A percentile compares a stretch with the other conserved stretches of the same genome.
These are phyloP conservation scores for Lordiphosa collinella DNA, from an alignment of 1,140 invertebrate species.

Conservation along the genomic window DNA sequence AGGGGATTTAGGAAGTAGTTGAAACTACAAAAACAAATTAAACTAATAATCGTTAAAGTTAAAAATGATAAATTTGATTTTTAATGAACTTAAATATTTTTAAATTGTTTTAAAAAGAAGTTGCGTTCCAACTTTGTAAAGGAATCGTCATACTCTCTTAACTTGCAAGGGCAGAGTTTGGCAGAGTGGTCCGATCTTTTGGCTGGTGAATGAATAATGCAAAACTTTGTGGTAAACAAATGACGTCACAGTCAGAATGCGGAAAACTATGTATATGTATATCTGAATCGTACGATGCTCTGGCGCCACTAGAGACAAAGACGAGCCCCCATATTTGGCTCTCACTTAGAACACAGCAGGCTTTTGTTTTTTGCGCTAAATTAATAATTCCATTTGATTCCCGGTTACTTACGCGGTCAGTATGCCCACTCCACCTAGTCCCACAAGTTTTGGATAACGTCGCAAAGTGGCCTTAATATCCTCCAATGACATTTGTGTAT, in stretches of 20 bases:
- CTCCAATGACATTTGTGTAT: slow-evolving; percentile 62
- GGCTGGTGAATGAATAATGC: slow-evolving; percentile 24
- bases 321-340: slow-evolving; percentile 22
- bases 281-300: no score
- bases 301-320: slow-evolving; percentile 7
- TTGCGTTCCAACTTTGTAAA: no score
- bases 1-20: no score
- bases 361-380: slow-evolving; percentile 9
- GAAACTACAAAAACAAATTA: no score
- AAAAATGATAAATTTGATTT: no score
- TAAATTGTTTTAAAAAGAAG: no score
- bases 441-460: slow-evolving; percentile 68
- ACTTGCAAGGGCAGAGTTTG: no score
- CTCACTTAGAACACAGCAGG: background rate
- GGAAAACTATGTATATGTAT: slow-evolving; percentile 24
- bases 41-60: no score
- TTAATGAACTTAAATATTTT: no score
- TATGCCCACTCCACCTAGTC: slow-evolving; percentile 65
- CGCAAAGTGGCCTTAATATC: slow-evolving; percentile 60
- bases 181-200: background rate
- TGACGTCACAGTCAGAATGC: slow-evolving; percentile 62
- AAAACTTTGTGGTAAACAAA: slow-evolving; percentile 58
- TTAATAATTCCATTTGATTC: slow-evolving; percentile 10
- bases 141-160: no score
- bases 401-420: slow-evolving; percentile 67